Evolutionary conservation across 2,888 invertebrate genomes (phyloP), one percentile per base, ranked within the genome.

Genomic region (Synergus itoensis): DNA sequence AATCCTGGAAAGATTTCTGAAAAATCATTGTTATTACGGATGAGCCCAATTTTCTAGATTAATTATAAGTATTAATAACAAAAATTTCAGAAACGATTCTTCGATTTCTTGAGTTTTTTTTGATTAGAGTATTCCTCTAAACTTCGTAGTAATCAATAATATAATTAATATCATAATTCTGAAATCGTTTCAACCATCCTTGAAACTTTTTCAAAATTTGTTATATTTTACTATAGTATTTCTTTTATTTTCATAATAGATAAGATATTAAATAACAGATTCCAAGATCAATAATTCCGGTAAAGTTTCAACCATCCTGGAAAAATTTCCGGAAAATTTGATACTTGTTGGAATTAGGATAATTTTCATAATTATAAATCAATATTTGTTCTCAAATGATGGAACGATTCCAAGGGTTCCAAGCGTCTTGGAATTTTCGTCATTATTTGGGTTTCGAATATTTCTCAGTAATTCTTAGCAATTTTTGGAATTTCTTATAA

Each of bases 21-120:
- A 64, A 64, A 36, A 40, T 64, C 16, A 12, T 64, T 64, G 9
- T 64, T 18, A 65, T 65, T 65, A 65, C 5, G 40, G 40, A 64
- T 64, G 64, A 65, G 65, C 41, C 41, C 65, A 65, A 40, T 41
- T 57, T 57, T 41, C 1, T 41, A 65, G 18, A 65, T 65, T 63
- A 63, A 63, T 63, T 36, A n/a, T 63, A 63, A 63, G 12, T 63
- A 63, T 36, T 36, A 63, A 63, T 36, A 63, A 36, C 14, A 65
- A n/a, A 41, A 65, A 8, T 11, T 65, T 65, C n/a, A 65, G 65
- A 41, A 41, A 41, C 41, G 16, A 18, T 67, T 77, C 64, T 40
- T 41, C 28, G 77, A 64, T 62, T 77, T 21, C 57, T 69, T 7
- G 62, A 9, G 40, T 1, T 65, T 18, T 41, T 65, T 18, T 18